Conservation (phyloP, 2,888 invertebrate species). For the Leptinotarsa rubiginosa region DNA sequence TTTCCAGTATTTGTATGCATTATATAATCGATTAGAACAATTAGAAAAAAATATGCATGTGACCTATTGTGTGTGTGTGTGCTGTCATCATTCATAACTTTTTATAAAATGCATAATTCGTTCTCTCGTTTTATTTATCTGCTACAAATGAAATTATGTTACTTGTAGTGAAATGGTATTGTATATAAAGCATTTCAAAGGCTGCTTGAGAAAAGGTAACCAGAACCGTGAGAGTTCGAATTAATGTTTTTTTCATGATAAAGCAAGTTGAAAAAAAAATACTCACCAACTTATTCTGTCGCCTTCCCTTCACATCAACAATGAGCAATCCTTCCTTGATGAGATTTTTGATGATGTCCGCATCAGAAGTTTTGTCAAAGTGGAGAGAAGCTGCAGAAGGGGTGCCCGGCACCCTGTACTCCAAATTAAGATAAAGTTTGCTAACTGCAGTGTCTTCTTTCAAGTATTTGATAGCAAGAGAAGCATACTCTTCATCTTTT, state of each 20-base stretch:
- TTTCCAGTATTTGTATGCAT: too few species aligned
- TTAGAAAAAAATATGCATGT: too few species aligned
- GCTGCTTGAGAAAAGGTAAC: too few species aligned
- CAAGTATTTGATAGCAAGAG: constrained; percentile 70
- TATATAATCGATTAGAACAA: too few species aligned
- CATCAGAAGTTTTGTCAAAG: constrained; percentile 69
- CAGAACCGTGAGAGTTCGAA: too few species aligned
- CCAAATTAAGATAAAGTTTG: constrained; percentile 85
- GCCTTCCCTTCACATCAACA: constrained; percentile 84
- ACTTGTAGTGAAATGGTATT: too few species aligned
- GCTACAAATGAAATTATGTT: too few species aligned
- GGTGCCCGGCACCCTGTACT: constrained; percentile 74
- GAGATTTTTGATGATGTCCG: constrained; percentile 81
- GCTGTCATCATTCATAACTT: too few species aligned
- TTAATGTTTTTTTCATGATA: not conserved
- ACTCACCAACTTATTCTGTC: constrained; percentile 80
- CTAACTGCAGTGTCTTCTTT: constrained; percentile 75
- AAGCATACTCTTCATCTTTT: constrained; percentile 85
- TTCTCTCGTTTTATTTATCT: too few species aligned
- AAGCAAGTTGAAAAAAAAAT: not conserved
- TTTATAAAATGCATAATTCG: too few species aligned
- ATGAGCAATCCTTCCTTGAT: constrained; percentile 88
- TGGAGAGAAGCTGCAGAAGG: constrained; percentile 71
- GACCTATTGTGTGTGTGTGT: too few species aligned
- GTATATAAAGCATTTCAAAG: too few species aligned